Conservation (phyloP, 2,888 invertebrate genomes). For the Stictocephala bisonia region DNA sequence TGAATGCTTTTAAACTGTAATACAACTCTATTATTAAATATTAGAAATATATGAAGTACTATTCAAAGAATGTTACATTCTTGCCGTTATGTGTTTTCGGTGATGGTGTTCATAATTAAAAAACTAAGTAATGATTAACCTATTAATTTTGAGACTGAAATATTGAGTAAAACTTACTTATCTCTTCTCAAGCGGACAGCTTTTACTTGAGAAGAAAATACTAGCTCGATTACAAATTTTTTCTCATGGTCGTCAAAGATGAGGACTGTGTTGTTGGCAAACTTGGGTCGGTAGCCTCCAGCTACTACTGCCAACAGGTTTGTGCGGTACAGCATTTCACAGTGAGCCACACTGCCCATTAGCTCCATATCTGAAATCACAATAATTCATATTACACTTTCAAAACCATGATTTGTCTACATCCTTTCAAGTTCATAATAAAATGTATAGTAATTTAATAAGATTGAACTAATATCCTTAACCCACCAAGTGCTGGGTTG, state of each 20-base stretch:
- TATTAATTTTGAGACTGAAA: no score
- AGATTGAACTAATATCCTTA: no score
- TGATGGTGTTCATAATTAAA: no score
- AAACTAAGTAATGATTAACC: no score
- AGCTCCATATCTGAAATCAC: constrained; percentile 73
- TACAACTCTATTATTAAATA: no score
- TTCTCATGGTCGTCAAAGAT: constrained; percentile 82
- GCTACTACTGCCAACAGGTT: constrained; percentile 87
- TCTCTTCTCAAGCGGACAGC: constrained; percentile 80
- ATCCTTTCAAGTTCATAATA: no score
- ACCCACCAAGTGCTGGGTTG: no score
- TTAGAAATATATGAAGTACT: no score
- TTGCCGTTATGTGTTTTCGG: no score
- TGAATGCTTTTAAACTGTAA: no score
- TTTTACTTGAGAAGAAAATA: constrained; percentile 80
- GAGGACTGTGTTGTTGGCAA: constrained; percentile 82
- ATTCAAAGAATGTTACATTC: no score
- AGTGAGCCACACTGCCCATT: constrained; percentile 82
- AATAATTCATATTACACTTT: neutral
- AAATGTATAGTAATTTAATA: no score
- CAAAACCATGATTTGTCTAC: neutral
- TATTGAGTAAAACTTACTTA: constrained; percentile 75
- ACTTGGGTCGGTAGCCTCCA: constrained; percentile 78
- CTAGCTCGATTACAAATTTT: constrained; percentile 81
- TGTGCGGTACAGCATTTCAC: constrained; percentile 87